Percentiles rank a stretch among this genome's conserved stretches.
Evolutionary conservation across 2,113 vertebrate genomes (phyloP).

Genomic region (Chloroceryle aenea): DNA sequence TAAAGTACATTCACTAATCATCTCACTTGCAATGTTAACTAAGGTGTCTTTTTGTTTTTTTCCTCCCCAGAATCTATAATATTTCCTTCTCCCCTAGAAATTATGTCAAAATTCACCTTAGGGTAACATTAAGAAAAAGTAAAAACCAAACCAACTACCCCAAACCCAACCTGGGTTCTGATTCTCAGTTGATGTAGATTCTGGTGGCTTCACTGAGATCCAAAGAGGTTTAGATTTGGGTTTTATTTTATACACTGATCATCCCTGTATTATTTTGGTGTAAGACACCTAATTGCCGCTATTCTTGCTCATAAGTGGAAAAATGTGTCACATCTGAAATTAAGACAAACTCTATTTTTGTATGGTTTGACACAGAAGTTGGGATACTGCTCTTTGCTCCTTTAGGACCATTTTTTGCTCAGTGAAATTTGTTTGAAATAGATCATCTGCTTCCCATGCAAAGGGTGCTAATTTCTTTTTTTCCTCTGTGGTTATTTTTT

Average conservation of each 20-base stretch:
- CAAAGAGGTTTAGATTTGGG: fast-evolving
- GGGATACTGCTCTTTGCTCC: background rate
- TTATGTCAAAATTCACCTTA: background rate
- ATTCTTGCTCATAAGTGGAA: background rate
- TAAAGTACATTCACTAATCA: background rate
- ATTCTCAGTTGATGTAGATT: background rate
- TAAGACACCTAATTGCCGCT: background rate
- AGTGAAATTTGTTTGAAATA: background rate
- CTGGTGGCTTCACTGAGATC: background rate
- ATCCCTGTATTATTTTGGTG: background rate
- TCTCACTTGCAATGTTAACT: background rate
- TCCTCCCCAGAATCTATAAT: background rate
- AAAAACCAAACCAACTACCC: background rate
- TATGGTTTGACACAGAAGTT: background rate
- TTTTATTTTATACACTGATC: background rate
- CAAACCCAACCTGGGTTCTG: background rate
- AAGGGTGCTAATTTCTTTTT: too few species aligned
- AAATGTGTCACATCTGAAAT: background rate
- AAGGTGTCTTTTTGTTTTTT: background rate
- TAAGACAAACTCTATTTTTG: background rate
- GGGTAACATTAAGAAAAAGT: background rate
- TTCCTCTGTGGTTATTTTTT: background rate
- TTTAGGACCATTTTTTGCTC: background rate
- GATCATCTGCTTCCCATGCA: background rate
- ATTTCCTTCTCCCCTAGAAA: background rate